Conservation (phyloP, 2,113 vertebrate species). For the Oceanites oceanicus region DNA sequence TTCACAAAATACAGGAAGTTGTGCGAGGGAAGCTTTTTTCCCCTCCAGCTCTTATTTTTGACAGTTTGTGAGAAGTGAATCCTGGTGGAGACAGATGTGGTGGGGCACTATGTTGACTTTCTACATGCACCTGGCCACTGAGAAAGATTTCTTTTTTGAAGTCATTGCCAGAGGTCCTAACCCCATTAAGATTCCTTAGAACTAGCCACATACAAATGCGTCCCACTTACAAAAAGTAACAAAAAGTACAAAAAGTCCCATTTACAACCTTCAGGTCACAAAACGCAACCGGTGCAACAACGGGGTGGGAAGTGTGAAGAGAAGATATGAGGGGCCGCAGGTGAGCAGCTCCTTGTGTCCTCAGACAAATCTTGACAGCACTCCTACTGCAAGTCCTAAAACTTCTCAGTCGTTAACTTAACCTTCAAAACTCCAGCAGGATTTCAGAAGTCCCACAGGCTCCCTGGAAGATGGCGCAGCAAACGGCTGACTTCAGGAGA, state of each 20-base stretch:
- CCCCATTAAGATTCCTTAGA: not conserved
- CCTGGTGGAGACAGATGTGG: not conserved
- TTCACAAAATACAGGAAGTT: constrained; percentile 28
- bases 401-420: not conserved
- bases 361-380: not conserved
- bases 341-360: not conserved
- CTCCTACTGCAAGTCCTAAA: not conserved
- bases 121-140: not conserved
- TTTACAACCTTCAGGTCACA: not conserved
- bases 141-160: not conserved
- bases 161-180: not conserved
- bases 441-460: not conserved
- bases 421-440: not conserved
- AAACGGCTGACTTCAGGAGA: not conserved
- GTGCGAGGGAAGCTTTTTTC: not conserved
- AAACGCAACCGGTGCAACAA: not conserved
- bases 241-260: fast-evolving
- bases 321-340: not conserved
- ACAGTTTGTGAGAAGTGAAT: not conserved
- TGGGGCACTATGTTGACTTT: not conserved
- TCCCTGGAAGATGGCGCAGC: not conserved
- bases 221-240: not conserved
- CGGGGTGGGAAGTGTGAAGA: not conserved
- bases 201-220: not conserved
- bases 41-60: not conserved